A percentile compares a stretch with the other conserved stretches of the same genome.
Conservation (phyloP, 2,113 vertebrate genomes). For the Apaloderma vittatum region DNA sequence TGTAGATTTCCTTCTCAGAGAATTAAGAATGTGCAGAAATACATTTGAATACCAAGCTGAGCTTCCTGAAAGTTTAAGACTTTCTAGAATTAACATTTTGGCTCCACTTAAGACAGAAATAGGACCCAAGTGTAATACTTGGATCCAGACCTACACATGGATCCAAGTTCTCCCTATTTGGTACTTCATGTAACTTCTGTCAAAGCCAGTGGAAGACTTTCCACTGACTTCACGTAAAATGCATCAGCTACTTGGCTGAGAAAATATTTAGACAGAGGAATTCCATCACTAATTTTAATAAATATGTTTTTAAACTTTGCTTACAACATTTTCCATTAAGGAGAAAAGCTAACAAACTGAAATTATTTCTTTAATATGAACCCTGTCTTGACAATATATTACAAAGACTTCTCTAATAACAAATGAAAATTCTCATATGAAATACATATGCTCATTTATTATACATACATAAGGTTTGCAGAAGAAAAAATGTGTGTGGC, state of each 20-base stretch:
- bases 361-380: not conserved
- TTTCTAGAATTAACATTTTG: conserved; percentile 19
- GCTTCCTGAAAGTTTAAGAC: not conserved
- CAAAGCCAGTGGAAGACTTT: conserved; percentile 12
- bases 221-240: conserved; percentile 4
- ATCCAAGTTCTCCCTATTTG: not conserved
- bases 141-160: not conserved
- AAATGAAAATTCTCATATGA: not conserved
- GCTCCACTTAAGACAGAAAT: not conserved
- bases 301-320: not conserved
- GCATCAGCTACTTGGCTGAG: not conserved
- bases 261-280: conserved; percentile 19
- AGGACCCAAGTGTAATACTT: not conserved
- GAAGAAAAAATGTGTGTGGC: not conserved
- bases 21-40: not conserved
- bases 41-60: not conserved
- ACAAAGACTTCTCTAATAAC: not conserved
- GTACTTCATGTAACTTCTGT: not conserved
- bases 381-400: not conserved
- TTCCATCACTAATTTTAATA: conserved; percentile 15
- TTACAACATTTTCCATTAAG: conserved; percentile 16
- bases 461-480: not conserved
- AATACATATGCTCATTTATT: not conserved
- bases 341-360: not conserved
- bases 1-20: not conserved